These are phyloP conservation scores for Chloropsis cyanopogon DNA, from an alignment of 2,113 vertebrate genomes.

Conservation along the genomic window DNA sequence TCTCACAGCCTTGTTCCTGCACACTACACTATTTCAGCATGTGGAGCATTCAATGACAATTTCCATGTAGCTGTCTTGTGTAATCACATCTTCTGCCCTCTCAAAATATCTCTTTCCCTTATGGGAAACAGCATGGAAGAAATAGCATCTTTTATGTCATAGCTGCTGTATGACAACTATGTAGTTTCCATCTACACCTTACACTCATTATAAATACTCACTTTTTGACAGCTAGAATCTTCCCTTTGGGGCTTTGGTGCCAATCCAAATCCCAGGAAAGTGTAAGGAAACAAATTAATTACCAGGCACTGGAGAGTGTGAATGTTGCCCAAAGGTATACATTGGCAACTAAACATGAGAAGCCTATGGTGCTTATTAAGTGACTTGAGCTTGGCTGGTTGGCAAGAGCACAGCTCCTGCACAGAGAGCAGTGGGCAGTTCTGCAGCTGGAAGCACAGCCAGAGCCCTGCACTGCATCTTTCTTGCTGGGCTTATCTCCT, in stretches of 20 bases:
- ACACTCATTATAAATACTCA: conserved; percentile 6
- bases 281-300: conserved; percentile 44
- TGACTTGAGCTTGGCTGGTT: background rate
- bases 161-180: conserved; percentile 12
- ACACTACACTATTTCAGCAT: background rate
- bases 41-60: background rate
- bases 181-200: conserved; percentile 33
- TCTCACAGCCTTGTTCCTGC: background rate
- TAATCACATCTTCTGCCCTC: conserved; percentile 18
- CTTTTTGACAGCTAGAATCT: conserved; percentile 25
- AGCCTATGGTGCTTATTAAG: background rate
- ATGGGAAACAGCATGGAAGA: background rate
- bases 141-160: background rate
- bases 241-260: conserved; percentile 13
- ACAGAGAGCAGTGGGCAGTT: background rate
- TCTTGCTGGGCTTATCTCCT: background rate
- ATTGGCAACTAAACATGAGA: background rate
- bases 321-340: conserved; percentile 4
- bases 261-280: conserved; percentile 16
- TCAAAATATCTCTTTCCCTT: conserved; percentile 2
- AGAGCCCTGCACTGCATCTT: background rate
- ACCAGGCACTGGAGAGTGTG: background rate
- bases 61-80: background rate
- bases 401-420: background rate
- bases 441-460: background rate